A percentile compares a stretch with the other conserved stretches of the same genome.
These are phyloP conservation scores for Diachasmimorpha longicaudata DNA, from an alignment of 1,140 invertebrate genomes.

Conservation along the genomic window DNA sequence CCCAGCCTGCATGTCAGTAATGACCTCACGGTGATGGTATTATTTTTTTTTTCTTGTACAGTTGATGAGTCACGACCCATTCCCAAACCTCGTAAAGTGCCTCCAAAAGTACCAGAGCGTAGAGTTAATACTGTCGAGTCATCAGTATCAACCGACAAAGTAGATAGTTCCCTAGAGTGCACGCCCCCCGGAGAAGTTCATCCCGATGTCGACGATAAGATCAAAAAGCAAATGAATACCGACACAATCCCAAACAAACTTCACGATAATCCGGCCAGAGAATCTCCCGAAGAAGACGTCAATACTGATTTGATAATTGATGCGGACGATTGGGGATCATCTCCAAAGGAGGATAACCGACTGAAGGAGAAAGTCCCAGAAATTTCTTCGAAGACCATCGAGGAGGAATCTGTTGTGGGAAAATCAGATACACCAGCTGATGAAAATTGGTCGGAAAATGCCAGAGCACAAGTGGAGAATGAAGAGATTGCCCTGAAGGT, in stretches of 20 bases:
- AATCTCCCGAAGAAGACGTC: neutral
- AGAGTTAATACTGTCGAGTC: slow-evolving; percentile 3
- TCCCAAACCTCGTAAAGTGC: slow-evolving; percentile 44
- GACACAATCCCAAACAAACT: neutral
- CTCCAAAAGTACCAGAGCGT: slow-evolving; percentile 31
- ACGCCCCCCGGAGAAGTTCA: neutral
- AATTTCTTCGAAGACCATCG: neutral
- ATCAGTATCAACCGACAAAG: neutral
- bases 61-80: slow-evolving; percentile 36
- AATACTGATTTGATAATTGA: neutral
- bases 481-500: neutral
- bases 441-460: neutral
- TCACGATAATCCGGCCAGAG: neutral
- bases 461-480: neutral
- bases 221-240: neutral
- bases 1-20: neutral
- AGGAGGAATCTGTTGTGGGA: too few species aligned
- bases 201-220: neutral
- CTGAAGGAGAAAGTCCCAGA: neutral
- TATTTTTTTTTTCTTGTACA: slow-evolving; percentile 33
- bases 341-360: neutral
- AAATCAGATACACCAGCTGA: too few species aligned
- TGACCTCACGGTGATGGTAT: neutral
- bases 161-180: neutral
- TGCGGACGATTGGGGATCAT: neutral